Evolutionary conservation across 2,797 vertebrate species (phyloP), one percentile per base, ranked within the genome.

Genomic region (Aulostomus chinensis): DNA sequence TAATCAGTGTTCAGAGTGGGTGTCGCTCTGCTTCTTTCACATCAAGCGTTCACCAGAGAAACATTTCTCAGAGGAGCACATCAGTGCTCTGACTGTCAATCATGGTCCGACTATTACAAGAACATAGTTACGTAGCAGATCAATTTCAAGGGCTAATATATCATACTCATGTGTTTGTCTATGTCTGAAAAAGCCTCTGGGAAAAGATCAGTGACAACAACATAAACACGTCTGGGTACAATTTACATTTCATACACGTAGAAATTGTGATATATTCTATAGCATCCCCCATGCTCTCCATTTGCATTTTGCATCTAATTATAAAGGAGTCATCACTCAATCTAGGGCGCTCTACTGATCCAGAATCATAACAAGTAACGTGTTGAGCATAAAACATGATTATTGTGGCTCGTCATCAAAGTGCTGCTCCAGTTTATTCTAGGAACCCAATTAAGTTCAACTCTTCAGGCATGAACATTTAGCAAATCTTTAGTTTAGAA

Each of bases 231-330:
- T 25, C 26, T 20, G 11, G 1, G 9, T 32, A 18, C 0, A 1
- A 37, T 32, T 67, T 42, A 26, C 29, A 43, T 76, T 56, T 76
- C 24, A 36, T 24, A 32, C 22, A 24, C 1, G 4, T 39, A 36
- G 49, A 49, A 4, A 38, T 45, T 43, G 15, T 67, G 42, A 74
- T 79, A 13, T 68, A 75, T 80, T 75, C 61, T 18, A 68, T 63
- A 65, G 57, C 25, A 38, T 64, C 57, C 69, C n/a, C n/a, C n/a
- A n/a, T n/a, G n/a, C n/a, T n/a, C n/a, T n/a, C n/a, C n/a, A n/a
- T n/a, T n/a, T n/a, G n/a, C n/a, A n/a, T n/a, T n/a, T n/a, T 58
- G 54, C 74, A 75, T 86, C 63, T 86, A 72, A 88, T 88, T 86
- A 85, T 61, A 56, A 51, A 63, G 51, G 72, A 76, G 63, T 61